Conservation (phyloP, 1,140 invertebrate species). For the Temnothorax longispinosus region DNA sequence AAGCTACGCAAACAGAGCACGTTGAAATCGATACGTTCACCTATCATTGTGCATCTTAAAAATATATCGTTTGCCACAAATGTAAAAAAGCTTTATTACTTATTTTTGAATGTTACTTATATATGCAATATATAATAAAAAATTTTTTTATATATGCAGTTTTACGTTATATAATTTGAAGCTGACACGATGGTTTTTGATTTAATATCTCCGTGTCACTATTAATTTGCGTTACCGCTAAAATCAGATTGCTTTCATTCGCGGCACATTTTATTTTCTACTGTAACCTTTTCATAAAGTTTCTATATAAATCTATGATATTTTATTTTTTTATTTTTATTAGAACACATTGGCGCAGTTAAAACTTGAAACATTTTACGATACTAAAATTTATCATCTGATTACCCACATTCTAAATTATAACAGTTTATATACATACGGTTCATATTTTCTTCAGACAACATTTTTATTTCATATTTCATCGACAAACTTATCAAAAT, state of each 20-base stretch:
- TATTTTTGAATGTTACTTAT: background rate
- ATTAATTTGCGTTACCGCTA: background rate
- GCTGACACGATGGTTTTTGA: background rate
- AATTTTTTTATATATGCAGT: background rate
- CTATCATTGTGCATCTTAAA: background rate
- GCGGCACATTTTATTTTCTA: too few relatives aligned
- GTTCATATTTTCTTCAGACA: background rate
- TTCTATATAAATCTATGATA: too few relatives aligned
- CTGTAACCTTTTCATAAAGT: too few relatives aligned
- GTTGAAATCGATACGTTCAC: background rate
- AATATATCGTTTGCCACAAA: background rate
- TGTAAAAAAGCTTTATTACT: background rate
- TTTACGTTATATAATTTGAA: background rate
- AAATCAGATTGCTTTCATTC: too few relatives aligned
- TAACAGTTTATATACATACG: background rate
- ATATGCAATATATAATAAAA: background rate
- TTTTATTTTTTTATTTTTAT: background rate
- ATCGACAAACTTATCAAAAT: background rate
- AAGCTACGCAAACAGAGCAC: constrained; percentile 86
- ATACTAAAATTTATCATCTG: background rate
- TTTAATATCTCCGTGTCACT: background rate
- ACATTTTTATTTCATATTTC: background rate
- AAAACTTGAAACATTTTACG: too few relatives aligned
- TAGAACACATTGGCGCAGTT: too few relatives aligned
- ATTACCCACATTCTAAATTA: background rate